Percentiles rank a stretch among this genome's conserved stretches.
Evolutionary conservation across 2,797 vertebrate species (phyloP).

Genomic region (Serranus cabrilla): DNA sequence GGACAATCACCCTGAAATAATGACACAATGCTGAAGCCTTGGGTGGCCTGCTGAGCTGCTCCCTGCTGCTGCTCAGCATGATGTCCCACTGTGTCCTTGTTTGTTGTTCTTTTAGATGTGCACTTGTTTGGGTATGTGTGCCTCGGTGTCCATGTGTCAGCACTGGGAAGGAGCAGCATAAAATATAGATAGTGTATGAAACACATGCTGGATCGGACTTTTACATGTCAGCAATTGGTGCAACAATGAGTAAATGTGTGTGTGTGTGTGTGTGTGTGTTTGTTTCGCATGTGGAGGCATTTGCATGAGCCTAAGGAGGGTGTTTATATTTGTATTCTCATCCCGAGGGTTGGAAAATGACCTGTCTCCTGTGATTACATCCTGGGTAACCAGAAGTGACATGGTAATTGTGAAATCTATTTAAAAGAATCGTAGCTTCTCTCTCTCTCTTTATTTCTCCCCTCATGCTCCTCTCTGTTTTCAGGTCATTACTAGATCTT

Average conservation of each 20-base stretch:
- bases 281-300: conserved; percentile 41
- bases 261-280: conserved; percentile 14
- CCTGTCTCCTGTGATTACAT: conserved; percentile 86
- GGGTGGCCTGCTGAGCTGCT: conserved; percentile 49
- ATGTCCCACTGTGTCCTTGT: conserved; percentile 55
- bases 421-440: conserved; percentile 84
- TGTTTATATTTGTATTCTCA: conserved; percentile 76
- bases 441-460: conserved; percentile 57
- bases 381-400: conserved; percentile 84
- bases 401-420: conserved; percentile 87
- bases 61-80: conserved; percentile 63
- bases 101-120: conserved; percentile 50
- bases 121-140: conserved; percentile 21
- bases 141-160: conserved; percentile 22
- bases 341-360: conserved; percentile 78
- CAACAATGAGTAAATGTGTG: neutral
- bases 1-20: conserved; percentile 52
- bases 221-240: neutral
- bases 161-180: neutral
- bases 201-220: conserved; percentile 11
- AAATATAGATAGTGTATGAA: neutral
- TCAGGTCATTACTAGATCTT: conserved; percentile 60
- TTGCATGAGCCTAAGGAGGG: conserved; percentile 57
- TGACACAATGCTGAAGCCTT: conserved; percentile 35
- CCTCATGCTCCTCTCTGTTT: conserved; percentile 42